Base-by-base conservation (phyloP, 2,888 invertebrate genomes). In the Candidula unifasciata region DNA sequence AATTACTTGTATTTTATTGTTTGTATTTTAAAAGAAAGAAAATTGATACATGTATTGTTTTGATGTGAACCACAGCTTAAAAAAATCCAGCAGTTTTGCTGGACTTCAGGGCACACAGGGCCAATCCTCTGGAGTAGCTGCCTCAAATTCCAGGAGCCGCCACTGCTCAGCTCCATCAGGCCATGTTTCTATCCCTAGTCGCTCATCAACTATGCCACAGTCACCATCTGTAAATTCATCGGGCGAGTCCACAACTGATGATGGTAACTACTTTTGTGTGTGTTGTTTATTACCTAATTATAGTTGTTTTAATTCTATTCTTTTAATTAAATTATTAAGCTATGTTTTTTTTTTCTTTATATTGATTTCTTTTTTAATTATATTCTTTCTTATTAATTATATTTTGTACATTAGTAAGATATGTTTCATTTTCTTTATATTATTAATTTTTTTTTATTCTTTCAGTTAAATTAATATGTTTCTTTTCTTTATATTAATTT, bases 111-210 rank as follows among this genome's bases (percentile, higher is more conserved):
- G 86, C 24, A 30, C 74, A 1, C 80, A 83, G 21, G 73, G 60
- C 8, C 54, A 76, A 18, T 73, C 85, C 1, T 57, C 86, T 8
- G 69, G 71, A 27, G 21, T 76, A 5, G 27, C 68, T n/a, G 30
- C 86, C 8, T 44, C 54, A 27, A 60, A 52, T 57, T 81, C 81
- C 3, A 66, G 91, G 80, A 86, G 88, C 16, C 88, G 91, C 13
- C 91, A 92, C 86, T 91, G 87, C 80, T 92, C 92, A 8, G 92
- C 91, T 18, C 91, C 92, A 5, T 90, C 91, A 13, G 90, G 90
- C 6, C 90, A 90, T 2, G 88, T 87, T 79, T 90, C 89, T 82
- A 80, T 88, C 0, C 88, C 87, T 81, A 90, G 90, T 82, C 88
- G 89, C 52, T 83, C 89, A 1, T 90, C 90, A 0, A 90, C 90